Conservation (phyloP, 2,113 vertebrate species). For the Illadopsis cleaveri region DNA sequence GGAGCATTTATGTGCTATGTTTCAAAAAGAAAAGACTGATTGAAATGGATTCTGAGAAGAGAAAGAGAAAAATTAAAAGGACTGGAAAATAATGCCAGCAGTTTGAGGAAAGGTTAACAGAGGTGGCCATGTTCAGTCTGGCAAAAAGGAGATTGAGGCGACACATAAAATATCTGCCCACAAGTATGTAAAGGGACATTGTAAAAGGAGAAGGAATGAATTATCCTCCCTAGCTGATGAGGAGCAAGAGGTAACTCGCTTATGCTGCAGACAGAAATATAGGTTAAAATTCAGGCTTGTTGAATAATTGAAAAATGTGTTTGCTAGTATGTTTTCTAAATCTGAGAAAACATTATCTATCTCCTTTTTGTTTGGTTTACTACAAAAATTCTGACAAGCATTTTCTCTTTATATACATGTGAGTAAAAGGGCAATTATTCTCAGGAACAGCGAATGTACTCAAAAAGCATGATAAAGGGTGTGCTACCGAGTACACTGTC, state of each 20-base stretch:
- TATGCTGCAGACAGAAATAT: not conserved
- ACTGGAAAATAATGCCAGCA: not conserved
- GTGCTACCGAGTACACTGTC: not conserved
- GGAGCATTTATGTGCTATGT: not conserved
- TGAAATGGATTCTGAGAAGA: not conserved
- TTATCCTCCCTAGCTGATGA: not conserved
- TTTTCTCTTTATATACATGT: slow-evolving; percentile 4
- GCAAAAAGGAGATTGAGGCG: not conserved
- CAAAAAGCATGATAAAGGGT: not conserved
- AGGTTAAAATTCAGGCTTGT: not conserved
- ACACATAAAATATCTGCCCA: not conserved
- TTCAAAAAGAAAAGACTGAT: not conserved
- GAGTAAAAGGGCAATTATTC: slow-evolving; percentile 37
- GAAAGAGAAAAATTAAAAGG: not conserved
- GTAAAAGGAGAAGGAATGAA: not conserved
- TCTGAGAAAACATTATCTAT: not conserved
- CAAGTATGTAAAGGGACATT: not conserved
- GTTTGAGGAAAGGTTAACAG: not conserved
- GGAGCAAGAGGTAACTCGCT: not conserved
- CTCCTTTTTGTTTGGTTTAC: not conserved
- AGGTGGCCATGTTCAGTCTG: not conserved
- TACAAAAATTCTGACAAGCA: not conserved
- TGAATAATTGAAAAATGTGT: slow-evolving; percentile 12
- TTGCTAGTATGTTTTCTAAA: not conserved
- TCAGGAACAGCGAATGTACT: not conserved